A percentile compares a stretch with the other conserved stretches of the same genome.
phyloP scores from a whole-genome alignment of 2,797 vertebrate genomes.

The Podargus strigoides region DNA sequence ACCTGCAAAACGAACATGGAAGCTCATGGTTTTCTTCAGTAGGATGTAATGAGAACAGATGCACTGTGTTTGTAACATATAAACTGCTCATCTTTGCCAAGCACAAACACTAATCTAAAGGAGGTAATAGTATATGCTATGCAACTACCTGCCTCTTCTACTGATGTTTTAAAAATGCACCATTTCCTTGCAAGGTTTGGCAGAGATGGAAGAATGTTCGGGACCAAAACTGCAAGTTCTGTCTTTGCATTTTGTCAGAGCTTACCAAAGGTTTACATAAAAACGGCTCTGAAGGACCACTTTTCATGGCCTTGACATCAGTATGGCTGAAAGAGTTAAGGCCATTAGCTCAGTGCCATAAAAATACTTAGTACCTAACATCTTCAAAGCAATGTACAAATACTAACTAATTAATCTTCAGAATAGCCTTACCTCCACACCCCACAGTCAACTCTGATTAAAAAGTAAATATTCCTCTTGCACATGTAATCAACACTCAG shows the following conservation, averaged over 20 bases:
- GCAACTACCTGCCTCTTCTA: not conserved
- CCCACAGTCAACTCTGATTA: conserved; percentile 54
- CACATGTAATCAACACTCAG: conserved; percentile 28
- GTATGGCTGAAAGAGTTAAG: conserved; percentile 19
- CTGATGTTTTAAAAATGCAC: not conserved
- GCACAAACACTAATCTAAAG: not conserved
- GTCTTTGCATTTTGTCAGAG: not conserved
- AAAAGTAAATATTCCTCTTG: conserved; percentile 46
- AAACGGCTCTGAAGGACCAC: not conserved
- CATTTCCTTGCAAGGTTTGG: not conserved
- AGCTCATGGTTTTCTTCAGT: not conserved
- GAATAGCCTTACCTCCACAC: conserved; percentile 51
- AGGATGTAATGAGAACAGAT: not conserved
- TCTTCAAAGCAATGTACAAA: conserved; percentile 36
- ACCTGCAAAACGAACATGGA: not conserved
- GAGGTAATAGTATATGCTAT: not conserved
- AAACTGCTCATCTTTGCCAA: not conserved
- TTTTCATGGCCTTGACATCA: not conserved
- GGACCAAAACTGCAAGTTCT: not conserved
- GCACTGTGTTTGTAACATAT: not conserved
- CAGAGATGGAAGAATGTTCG: not conserved
- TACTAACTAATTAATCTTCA: conserved; percentile 54
- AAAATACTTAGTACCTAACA: conserved; percentile 22
- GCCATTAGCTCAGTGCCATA: not conserved
- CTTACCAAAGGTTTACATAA: not conserved